A percentile compares a stretch with the other conserved stretches of the same genome.
Conservation (phyloP, 2,888 invertebrate species). For the Cataglyphis cursor region DNA sequence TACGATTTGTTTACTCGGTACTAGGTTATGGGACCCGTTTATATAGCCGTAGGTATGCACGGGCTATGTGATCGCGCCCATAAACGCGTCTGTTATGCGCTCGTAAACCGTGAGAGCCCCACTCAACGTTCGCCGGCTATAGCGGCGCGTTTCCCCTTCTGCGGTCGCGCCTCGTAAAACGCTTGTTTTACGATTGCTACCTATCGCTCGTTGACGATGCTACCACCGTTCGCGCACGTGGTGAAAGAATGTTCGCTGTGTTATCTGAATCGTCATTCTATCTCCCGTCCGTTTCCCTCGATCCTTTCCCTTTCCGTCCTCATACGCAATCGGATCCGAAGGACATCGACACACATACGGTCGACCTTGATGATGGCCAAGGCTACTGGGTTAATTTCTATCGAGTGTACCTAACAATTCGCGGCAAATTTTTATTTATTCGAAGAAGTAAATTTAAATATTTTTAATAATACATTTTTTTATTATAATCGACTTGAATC, state of each 20-base stretch:
- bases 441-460: background rate
- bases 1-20: constrained; percentile 87
- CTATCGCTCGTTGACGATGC: constrained; percentile 82
- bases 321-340: constrained; percentile 21
- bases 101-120: constrained; percentile 85
- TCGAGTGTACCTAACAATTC: background rate
- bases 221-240: constrained; percentile 77
- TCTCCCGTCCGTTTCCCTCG: background rate
- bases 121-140: constrained; percentile 74
- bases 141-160: constrained; percentile 68
- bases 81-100: constrained; percentile 87
- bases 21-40: constrained; percentile 85
- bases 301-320: constrained; percentile 44
- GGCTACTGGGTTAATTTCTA: constrained; percentile 2
- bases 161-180: constrained; percentile 83
- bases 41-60: constrained; percentile 85
- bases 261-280: constrained; percentile 56
- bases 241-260: constrained; percentile 70
- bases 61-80: constrained; percentile 86
- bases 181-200: constrained; percentile 85
- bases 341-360: constrained; percentile 33
- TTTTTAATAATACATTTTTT: background rate
- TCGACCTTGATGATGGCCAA: constrained; percentile 43
- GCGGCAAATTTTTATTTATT: background rate
- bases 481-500: background rate